phyloP scores from a whole-genome alignment of 2,888 invertebrate genomes.

The Balanococcus diminutus region DNA sequence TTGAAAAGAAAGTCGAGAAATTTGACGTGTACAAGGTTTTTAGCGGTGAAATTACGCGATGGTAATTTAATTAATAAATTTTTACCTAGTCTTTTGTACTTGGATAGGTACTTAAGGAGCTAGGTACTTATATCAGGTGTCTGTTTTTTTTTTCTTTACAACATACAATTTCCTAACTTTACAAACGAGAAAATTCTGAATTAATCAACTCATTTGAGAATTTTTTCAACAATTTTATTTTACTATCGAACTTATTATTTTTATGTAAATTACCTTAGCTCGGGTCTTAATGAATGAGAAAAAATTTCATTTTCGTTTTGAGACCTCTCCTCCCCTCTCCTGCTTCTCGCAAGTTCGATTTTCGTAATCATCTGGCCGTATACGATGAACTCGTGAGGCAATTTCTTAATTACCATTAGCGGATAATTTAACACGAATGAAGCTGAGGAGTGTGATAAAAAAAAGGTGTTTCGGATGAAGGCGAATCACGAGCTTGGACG shows the following conservation, averaged over 20 bases:
- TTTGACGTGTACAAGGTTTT: neutral
- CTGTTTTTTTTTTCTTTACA: neutral
- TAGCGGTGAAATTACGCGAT: neutral
- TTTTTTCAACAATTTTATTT: too few species aligned
- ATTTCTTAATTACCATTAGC: neutral
- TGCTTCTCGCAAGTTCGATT: conserved; percentile 1
- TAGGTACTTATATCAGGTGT: neutral
- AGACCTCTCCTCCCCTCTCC: too few species aligned
- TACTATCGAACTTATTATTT: conserved; percentile 2
- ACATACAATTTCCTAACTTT: neutral
- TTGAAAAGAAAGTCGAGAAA: neutral
- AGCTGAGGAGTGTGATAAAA: neutral
- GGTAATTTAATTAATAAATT: neutral
- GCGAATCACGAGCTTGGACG: conserved; percentile 27
- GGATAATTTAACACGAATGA: neutral
- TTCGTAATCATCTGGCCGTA: neutral
- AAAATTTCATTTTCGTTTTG: neutral
- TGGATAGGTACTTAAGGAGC: too few species aligned
- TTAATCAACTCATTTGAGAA: conserved; percentile 4
- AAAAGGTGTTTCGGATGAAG: conserved; percentile 1
- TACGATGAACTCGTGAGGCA: neutral
- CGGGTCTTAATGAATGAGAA: neutral
- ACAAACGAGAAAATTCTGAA: neutral
- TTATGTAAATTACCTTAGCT: neutral
- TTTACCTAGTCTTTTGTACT: neutral